Percentiles rank a stretch among this genome's conserved stretches.
These are phyloP conservation scores for Ceratotherium simum DNA, from an alignment of 2,113 vertebrate species.

Conservation along the genomic window DNA sequence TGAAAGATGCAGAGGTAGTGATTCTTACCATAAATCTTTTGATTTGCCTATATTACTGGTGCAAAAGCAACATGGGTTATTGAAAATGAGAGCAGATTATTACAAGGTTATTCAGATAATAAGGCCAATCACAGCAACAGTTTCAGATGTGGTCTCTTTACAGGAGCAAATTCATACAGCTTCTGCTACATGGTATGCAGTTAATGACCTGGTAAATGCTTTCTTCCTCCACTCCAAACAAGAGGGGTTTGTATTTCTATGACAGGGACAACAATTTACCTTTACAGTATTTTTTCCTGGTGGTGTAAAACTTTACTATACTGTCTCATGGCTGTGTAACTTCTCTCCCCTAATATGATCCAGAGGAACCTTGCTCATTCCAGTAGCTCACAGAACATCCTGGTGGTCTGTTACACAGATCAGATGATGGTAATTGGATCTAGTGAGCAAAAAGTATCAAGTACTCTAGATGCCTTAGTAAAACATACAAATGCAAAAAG, in stretches of 20 bases:
- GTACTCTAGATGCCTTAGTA: not conserved
- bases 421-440: not conserved
- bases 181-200: not conserved
- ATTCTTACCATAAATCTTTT: not conserved
- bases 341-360: not conserved
- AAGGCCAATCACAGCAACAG: not conserved
- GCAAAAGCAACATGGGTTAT: not conserved
- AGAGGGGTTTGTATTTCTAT: not conserved
- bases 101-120: not conserved
- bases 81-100: not conserved
- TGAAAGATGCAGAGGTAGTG: not conserved
- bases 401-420: not conserved
- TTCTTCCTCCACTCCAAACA: not conserved
- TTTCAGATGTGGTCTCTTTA: not conserved
- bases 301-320: not conserved
- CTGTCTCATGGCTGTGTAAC: not conserved
- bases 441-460: not conserved
- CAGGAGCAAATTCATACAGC: not conserved
- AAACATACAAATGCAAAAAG: not conserved
- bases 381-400: not conserved
- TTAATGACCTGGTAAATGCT: not conserved
- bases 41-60: not conserved
- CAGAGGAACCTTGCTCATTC: not conserved
- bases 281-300: not conserved
- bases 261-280: not conserved